These are phyloP conservation scores for Platerodrilus igneus DNA, from an alignment of 2,888 invertebrate species.

Conservation along the genomic window DNA sequence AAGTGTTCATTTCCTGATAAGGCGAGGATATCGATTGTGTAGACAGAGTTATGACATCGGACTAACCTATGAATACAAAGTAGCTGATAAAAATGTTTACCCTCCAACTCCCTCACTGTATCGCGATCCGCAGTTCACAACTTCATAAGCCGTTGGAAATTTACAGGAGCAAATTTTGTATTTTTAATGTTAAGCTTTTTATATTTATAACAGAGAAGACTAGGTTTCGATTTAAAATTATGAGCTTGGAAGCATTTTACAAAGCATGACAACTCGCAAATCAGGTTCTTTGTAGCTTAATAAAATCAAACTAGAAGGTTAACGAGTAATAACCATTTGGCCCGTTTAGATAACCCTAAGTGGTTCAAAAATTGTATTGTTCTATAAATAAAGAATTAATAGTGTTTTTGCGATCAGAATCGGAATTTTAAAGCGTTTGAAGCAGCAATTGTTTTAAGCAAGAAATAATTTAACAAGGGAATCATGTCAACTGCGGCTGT, in stretches of 20 bases:
- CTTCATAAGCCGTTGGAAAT: conserved; percentile 42
- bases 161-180: conserved; percentile 26
- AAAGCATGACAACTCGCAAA: too few relatives aligned
- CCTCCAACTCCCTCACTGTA: conserved; percentile 31
- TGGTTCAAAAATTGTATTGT: too few relatives aligned
- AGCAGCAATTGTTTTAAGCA: conserved; percentile 21
- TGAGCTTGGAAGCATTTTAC: too few relatives aligned
- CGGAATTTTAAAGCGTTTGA: conserved; percentile 13
- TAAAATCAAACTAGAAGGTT: too few relatives aligned
- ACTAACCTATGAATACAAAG: conserved; percentile 49
- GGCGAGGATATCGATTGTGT: conserved; percentile 43
- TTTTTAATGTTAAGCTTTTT: too few relatives aligned
- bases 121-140: conserved; percentile 33
- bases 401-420: conserved; percentile 11
- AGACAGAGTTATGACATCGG: conserved; percentile 48
- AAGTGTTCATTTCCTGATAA: conserved; percentile 47
- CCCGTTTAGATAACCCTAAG: too few relatives aligned
- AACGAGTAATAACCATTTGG: too few relatives aligned
- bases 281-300: too few relatives aligned
- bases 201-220: too few relatives aligned
- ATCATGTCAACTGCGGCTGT: conserved; percentile 20
- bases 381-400: conserved; percentile 12
- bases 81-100: conserved; percentile 50
- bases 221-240: conserved; percentile 1
- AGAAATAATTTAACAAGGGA: conserved; percentile 22